phyloP scores from a whole-genome alignment of 2,888 invertebrate species.

The Hydraecia micacea region DNA sequence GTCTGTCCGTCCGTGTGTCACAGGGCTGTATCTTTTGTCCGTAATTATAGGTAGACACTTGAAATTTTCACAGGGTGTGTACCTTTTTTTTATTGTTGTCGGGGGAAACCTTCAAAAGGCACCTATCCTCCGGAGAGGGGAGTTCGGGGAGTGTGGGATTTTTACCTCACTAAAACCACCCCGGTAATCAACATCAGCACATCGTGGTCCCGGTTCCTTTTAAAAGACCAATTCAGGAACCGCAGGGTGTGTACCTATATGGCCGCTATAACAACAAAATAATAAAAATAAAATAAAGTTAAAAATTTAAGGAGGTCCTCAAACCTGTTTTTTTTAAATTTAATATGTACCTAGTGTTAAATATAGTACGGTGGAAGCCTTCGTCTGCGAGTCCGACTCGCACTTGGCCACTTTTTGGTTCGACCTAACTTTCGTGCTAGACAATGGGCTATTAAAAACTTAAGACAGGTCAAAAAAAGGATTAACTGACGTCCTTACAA shows the following conservation, averaged over 20 bases:
- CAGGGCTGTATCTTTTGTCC: neutral
- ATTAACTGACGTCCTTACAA: constrained; percentile 4
- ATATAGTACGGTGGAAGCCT: neutral
- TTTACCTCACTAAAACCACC: too few species aligned
- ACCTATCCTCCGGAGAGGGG: too few species aligned
- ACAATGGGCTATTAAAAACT: constrained; percentile 48
- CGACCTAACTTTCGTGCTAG: constrained; percentile 28
- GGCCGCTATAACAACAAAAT: neutral
- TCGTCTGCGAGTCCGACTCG: neutral
- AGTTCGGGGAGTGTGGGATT: too few species aligned
- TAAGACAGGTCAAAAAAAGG: neutral
- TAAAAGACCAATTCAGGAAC: too few species aligned
- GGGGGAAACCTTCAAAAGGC: too few species aligned
- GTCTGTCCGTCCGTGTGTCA: neutral
- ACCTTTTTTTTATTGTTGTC: too few species aligned
- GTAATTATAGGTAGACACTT: neutral
- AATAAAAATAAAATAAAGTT: neutral
- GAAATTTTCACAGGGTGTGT: neutral
- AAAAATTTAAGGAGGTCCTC: too few species aligned
- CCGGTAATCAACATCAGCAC: too few species aligned
- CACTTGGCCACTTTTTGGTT: constrained; percentile 1
- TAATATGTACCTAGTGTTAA: neutral
- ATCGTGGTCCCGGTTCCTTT: too few species aligned
- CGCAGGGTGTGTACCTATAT: neutral
- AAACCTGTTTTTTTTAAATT: neutral